Base-by-base conservation (phyloP, 2,797 vertebrate genomes). In the Phaenicophaeus curvirostris region DNA sequence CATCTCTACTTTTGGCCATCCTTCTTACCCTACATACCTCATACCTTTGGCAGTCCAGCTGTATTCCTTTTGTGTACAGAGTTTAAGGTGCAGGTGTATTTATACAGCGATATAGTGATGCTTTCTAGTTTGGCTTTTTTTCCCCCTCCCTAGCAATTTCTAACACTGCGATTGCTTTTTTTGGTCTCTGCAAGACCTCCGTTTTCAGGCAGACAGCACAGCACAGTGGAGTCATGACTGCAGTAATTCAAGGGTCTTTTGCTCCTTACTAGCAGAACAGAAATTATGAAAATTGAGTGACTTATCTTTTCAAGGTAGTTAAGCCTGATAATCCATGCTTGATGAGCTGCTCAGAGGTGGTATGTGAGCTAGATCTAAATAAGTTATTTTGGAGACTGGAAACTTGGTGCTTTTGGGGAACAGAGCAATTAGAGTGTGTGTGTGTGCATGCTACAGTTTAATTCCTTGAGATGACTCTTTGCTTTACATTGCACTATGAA, bases 21-120 rank as follows among this genome's bases (percentile, higher is more conserved):
- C 13, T 59, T 86, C 4, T 2, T 46, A 69, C 14, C 19, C 20
- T 53, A 14, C 63, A 8, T 51, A 17, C 57, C 46, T 57, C 33
- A 42, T 23, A 20, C 21, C n/a, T 72, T 18, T 65, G 82, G 23
- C 75, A 75, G 50, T 27, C 53, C 39, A 48, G 27, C n/a, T 24
- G 1, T n/a, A 14, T 57, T 79, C 21, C 73, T 79, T 79, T 48
- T 46, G 33, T 65, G 44, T 17, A 33, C 5, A 25, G 28, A 17
- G 5, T 37, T 65, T 0, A 10, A 75, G 23, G 23, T 2, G 3
- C 19, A 25, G 25, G 37, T 48, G 13, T 68, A 65, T 78, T 77
- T 77, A 50, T 54, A 21, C 30, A 82, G 28, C 0, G 0, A 51
- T 44, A 33, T 3, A 35, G 39, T 5, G 15, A 33, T 87, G 20